Conservation (phyloP, 2,113 vertebrate genomes). For the Zingel zingel region DNA sequence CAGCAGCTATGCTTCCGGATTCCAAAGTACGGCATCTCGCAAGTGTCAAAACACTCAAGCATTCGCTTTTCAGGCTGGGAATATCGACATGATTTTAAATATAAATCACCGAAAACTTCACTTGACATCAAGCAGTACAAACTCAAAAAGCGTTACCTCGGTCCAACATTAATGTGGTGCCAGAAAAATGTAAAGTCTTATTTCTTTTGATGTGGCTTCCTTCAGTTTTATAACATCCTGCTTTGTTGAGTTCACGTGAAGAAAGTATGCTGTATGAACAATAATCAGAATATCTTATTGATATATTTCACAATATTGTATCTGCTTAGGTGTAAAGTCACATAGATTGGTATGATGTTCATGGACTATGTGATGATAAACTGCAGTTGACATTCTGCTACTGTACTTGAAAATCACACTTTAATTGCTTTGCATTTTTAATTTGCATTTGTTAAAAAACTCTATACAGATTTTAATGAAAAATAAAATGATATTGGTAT, state of each 20-base stretch:
- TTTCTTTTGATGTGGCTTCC: background rate
- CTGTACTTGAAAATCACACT: background rate
- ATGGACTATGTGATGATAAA: background rate
- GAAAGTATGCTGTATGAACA: background rate
- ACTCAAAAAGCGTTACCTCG: background rate
- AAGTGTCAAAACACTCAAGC: background rate
- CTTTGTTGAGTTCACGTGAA: background rate
- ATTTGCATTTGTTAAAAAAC: background rate
- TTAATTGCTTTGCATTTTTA: background rate
- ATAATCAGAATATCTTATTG: background rate
- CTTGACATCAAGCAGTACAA: background rate
- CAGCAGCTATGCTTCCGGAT: conserved; percentile 54
- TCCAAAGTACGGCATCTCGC: conserved; percentile 46
- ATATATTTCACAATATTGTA: background rate
- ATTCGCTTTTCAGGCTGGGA: conserved; percentile 25
- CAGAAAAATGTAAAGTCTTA: background rate
- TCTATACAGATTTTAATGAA: background rate
- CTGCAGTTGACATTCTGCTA: background rate
- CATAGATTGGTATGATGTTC: background rate
- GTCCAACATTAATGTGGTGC: no score
- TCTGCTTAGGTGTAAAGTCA: background rate
- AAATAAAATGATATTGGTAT: background rate
- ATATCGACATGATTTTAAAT: background rate
- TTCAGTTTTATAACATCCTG: background rate
- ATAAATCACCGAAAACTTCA: background rate